Base-by-base conservation (phyloP, 2,113 vertebrate genomes). In the Pangasianodon gigas region DNA sequence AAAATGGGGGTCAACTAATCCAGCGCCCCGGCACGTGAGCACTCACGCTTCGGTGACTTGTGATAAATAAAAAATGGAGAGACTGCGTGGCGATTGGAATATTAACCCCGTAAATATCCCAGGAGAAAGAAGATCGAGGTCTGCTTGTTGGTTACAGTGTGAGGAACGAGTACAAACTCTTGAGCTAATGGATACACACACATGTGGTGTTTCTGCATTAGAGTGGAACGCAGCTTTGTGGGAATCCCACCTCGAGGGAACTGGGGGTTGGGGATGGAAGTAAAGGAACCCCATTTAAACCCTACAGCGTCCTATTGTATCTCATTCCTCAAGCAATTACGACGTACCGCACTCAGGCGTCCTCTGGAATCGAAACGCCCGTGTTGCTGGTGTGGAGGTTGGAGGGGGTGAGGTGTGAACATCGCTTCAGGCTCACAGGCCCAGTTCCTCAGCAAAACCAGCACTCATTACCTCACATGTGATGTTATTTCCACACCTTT, bases 11-110 rank as follows among this genome's bases (percentile, higher is more conserved):
- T 97, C 95, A 95, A 93, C 95, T 96, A 96, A 97, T 96, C 95
- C 95, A 52, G 96, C 90, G 95, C 94, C 93, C 90, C 91, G 94
- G 94, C 91, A 93, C 88, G 90, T 91, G 94, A 93, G 93, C 92
- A 93, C 92, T 96, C 94, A 94, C 95, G 95, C 94, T 96, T 95
- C 93, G 93, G 93, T 95, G 95, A 93, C 92, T 97, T 97, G 96
- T 94, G 96, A 96, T 97, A 97, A 97, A 97, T 97, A 97, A 96
- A 96, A 97, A 96, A 97, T 96, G 95, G 89, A 94, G 93, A 96
- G 95, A 91, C 92, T 94, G 92, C 89, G 92, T 93, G 94, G 92
- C 93, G 96, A 96, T 96, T 97, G 93, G 96, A 96, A 96, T 94
- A 96, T 97, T 97, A 97, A 97, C 95, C 93, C 95, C 21, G 94